Base-by-base conservation (phyloP, 2,888 invertebrate genomes). In the Metallyticus violacea region DNA sequence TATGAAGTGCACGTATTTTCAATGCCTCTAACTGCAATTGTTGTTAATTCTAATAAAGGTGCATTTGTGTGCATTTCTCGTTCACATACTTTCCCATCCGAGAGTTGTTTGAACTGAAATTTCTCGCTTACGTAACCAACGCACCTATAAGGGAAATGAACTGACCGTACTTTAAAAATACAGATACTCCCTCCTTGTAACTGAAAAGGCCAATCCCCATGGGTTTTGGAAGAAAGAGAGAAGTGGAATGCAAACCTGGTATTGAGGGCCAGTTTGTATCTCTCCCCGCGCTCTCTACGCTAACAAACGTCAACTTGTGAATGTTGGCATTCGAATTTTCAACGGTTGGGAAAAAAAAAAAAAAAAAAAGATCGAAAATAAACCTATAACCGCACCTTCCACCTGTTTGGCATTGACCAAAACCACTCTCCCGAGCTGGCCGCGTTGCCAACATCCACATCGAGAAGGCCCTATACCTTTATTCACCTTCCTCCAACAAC, bases 281-380 rank as follows among this genome's bases (percentile, higher is more conserved):
- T 7, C 80, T 26, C 26, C 22, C 26, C 26, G 26, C 5, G 26
- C 27, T 78, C 78, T 78, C n/a, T 78, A n/a, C 78, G 6, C 15
- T 25, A 78, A 0, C 6, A 26, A 81, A 77, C 83, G 83, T 83
- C 77, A 77, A 77, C 27, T 77, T 28, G 28, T 77, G 77, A 77
- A 76, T 83, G 83, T 83, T 83, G 77, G 83, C 29, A 77, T 83
- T 77, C 83, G 27, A 77, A 83, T 83, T 77, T 83, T 77, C 28
- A 83, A 83, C 77, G 77, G 83, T 28, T 83, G 28, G 29, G 40
- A 62, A 77, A 83, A n/a, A n/a, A n/a, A n/a, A n/a, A n/a, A n/a
- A n/a, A n/a, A n/a, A n/a, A n/a, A n/a, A 81, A 83, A 76, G 82
- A 76, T 82, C 62, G 76, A 83, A 83, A 83, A 83, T 83, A 83